phyloP scores from a whole-genome alignment of 2,113 vertebrate genomes.

The Peromyscus maniculatus region DNA sequence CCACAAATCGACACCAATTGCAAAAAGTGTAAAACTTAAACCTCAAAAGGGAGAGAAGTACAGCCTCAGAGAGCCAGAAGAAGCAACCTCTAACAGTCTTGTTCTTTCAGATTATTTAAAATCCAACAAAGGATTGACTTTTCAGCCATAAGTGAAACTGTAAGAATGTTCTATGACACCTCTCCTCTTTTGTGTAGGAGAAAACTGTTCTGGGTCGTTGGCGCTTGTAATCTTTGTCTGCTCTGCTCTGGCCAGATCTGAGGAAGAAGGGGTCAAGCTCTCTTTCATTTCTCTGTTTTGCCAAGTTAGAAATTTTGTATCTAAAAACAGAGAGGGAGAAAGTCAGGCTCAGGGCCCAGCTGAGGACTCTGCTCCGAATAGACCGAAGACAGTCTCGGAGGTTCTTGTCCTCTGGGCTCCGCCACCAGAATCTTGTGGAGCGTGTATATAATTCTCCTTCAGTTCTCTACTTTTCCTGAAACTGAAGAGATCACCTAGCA shows the following conservation, averaged over 20 bases:
- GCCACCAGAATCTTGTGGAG: background rate
- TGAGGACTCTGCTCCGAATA: background rate
- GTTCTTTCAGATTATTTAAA: slow-evolving; percentile 26
- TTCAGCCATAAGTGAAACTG: slow-evolving; percentile 42
- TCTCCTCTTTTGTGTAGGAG: slow-evolving; percentile 59
- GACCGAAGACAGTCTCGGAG: background rate
- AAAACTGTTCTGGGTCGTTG: slow-evolving; percentile 31
- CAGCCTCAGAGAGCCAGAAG: background rate
- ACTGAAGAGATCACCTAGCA: background rate
- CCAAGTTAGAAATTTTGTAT: slow-evolving; percentile 53
- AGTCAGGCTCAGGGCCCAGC: background rate
- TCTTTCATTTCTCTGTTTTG: slow-evolving; percentile 51
- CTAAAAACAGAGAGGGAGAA: background rate
- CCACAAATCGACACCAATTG: slow-evolving; percentile 28
- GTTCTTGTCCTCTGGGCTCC: background rate
- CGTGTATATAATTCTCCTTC: background rate
- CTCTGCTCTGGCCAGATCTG: slow-evolving; percentile 25
- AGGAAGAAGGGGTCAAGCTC: slow-evolving; percentile 62
- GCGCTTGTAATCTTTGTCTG: slow-evolving; percentile 41
- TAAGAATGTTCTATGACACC: background rate
- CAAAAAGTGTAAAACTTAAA: slow-evolving; percentile 56
- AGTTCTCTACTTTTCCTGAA: slow-evolving; percentile 25
- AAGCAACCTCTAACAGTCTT: background rate
- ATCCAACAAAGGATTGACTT: slow-evolving; percentile 35
- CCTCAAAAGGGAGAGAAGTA: slow-evolving; percentile 14